Percentiles rank a stretch among this genome's conserved stretches.
Evolutionary conservation across 2,888 invertebrate species (phyloP).

Genomic region (Ophion ventricosus): DNA sequence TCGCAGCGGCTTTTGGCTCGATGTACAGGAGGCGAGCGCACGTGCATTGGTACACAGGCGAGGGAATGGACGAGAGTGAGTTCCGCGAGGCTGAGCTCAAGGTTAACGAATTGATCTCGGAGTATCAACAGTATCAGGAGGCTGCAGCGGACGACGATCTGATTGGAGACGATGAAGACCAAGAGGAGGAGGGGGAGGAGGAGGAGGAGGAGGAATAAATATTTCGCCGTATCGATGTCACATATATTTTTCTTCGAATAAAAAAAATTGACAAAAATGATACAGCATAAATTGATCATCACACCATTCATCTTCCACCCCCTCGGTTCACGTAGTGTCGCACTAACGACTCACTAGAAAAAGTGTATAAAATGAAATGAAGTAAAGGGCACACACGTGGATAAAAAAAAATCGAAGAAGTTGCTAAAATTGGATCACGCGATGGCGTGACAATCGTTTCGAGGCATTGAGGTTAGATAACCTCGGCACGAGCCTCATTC

Average conservation of each 20-base stretch:
- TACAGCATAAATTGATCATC: background rate
- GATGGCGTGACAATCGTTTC: background rate
- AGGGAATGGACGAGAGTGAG: conserved; percentile 98
- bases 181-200: conserved; percentile 47
- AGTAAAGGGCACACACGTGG: background rate
- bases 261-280: background rate
- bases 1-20: conserved; percentile 92
- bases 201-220: conserved; percentile 54
- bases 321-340: no score
- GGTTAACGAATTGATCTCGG: conserved; percentile 94
- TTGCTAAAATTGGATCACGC: background rate
- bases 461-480: background rate
- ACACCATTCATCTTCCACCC: background rate
- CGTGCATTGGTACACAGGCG: conserved; percentile 98
- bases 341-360: background rate
- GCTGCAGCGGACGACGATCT: conserved; percentile 92
- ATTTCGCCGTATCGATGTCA: background rate
- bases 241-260: background rate
- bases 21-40: conserved; percentile 98
- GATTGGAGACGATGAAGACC: conserved; percentile 50
- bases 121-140: conserved; percentile 96
- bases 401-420: background rate
- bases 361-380: conserved; percentile 14
- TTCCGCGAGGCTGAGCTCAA: conserved; percentile 97
- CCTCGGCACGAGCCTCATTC: background rate